Conservation (phyloP, 2,113 vertebrate species). For the Sceloporus undulatus region DNA sequence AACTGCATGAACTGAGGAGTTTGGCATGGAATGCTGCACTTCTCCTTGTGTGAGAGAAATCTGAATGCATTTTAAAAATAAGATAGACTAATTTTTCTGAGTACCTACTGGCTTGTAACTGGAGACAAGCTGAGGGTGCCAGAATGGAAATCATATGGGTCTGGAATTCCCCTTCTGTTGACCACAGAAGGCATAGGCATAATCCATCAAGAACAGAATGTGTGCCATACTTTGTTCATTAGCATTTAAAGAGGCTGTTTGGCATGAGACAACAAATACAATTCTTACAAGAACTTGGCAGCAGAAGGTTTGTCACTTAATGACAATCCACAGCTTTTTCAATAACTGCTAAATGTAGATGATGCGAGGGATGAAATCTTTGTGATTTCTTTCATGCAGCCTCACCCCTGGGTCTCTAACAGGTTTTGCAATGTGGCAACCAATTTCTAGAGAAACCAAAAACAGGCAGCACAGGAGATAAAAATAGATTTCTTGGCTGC, state of each 20-base stretch:
- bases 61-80: conserved; percentile 71
- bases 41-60: conserved; percentile 56
- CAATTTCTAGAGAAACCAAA: conserved; percentile 57
- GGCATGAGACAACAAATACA: conserved; percentile 83
- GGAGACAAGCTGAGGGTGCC: conserved; percentile 70
- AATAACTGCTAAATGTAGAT: conserved; percentile 77
- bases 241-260: conserved; percentile 87
- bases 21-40: conserved; percentile 59
- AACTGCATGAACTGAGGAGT: conserved; percentile 54
- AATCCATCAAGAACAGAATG: conserved; percentile 86
- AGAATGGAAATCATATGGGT: conserved; percentile 86
- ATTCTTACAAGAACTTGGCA: conserved; percentile 83
- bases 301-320: conserved; percentile 79
- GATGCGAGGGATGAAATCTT: conserved; percentile 69
- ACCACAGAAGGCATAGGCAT: conserved; percentile 85
- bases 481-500: conserved; percentile 70
- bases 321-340: conserved; percentile 81
- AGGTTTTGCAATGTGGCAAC: conserved; percentile 44
- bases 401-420: conserved; percentile 50
- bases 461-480: conserved; percentile 37
- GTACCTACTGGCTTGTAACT: conserved; percentile 76
- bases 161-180: conserved; percentile 86
- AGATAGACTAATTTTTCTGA: conserved; percentile 78
- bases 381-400: conserved; percentile 61
- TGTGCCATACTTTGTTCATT: conserved; percentile 84